Percentiles rank a stretch among this genome's conserved stretches.
These are phyloP conservation scores for Lithosia quadra DNA, from an alignment of 2,888 invertebrate species.

Conservation along the genomic window DNA sequence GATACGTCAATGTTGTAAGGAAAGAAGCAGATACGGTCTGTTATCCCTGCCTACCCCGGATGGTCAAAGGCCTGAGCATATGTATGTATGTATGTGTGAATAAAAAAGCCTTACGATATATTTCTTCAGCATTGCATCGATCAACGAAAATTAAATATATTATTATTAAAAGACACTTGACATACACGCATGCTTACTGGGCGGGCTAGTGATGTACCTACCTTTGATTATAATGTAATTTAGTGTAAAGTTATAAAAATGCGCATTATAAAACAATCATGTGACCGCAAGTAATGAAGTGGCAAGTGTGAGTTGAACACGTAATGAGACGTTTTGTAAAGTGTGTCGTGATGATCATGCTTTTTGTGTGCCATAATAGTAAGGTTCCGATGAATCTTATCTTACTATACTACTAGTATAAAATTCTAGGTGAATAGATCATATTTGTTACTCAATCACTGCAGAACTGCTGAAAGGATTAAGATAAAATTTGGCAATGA, in stretches of 20 bases:
- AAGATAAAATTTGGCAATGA: too few species aligned
- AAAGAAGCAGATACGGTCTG: too few species aligned
- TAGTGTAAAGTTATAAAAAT: conserved; percentile 49
- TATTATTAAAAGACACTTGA: background rate
- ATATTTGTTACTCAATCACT: too few species aligned
- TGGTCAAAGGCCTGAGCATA: too few species aligned
- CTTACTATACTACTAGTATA: background rate
- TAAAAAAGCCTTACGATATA: too few species aligned
- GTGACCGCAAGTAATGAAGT: conserved; percentile 45
- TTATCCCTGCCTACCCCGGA: too few species aligned
- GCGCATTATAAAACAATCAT: conserved; percentile 63
- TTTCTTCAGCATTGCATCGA: background rate
- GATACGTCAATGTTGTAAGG: too few species aligned
- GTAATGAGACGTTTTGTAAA: conserved; percentile 45
- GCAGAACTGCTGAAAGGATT: too few species aligned
- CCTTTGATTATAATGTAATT: conserved; percentile 35
- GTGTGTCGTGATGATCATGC: conserved; percentile 13
- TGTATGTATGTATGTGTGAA: too few species aligned
- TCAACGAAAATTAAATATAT: background rate
- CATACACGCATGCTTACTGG: conserved; percentile 28
- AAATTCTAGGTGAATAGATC: too few species aligned
- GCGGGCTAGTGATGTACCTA: conserved; percentile 20
- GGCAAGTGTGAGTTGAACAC: conserved; percentile 46
- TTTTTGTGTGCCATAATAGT: background rate
- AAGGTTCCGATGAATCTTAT: conserved; percentile 1